Evolutionary conservation across 2,797 vertebrate genomes (phyloP).

Genomic region (Cuculus canorus): DNA sequence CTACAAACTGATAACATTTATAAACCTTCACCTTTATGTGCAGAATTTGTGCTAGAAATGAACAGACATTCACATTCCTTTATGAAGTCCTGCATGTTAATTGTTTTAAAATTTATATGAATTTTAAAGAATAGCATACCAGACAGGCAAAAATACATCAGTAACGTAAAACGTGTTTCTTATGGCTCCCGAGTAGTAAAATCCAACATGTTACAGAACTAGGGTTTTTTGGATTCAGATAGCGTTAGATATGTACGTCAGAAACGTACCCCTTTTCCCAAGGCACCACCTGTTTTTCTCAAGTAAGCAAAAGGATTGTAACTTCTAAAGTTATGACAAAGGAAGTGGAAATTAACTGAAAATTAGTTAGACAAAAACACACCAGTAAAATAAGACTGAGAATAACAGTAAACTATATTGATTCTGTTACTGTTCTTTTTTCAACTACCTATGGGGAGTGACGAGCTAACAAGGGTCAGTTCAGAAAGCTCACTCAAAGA

Average conservation of each 20-base stretch:
- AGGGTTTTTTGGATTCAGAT: not conserved
- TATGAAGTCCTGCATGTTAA: not conserved
- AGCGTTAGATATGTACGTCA: not conserved
- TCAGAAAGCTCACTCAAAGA: not conserved
- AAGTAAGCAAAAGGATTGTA: not conserved
- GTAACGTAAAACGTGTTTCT: not conserved
- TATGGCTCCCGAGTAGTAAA: not conserved
- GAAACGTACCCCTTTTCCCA: not conserved
- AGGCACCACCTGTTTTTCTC: not conserved
- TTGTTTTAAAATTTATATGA: not conserved
- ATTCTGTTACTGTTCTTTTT: not conserved
- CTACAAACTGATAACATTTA: not conserved
- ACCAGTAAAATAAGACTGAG: not conserved
- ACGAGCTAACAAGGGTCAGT: not conserved
- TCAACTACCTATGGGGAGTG: not conserved
- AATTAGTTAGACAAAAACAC: not conserved
- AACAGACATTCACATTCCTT: not conserved
- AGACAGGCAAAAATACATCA: not conserved
- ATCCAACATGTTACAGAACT: not conserved
- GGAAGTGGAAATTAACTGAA: not conserved
- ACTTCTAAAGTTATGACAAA: not conserved
- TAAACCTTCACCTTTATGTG: not conserved
- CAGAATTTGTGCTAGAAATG: not conserved
- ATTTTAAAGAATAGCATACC: slow-evolving; percentile 30
- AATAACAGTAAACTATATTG: not conserved